These are phyloP conservation scores for Aldabrachelys gigantea DNA, from an alignment of 2,113 vertebrate genomes.

Conservation along the genomic window DNA sequence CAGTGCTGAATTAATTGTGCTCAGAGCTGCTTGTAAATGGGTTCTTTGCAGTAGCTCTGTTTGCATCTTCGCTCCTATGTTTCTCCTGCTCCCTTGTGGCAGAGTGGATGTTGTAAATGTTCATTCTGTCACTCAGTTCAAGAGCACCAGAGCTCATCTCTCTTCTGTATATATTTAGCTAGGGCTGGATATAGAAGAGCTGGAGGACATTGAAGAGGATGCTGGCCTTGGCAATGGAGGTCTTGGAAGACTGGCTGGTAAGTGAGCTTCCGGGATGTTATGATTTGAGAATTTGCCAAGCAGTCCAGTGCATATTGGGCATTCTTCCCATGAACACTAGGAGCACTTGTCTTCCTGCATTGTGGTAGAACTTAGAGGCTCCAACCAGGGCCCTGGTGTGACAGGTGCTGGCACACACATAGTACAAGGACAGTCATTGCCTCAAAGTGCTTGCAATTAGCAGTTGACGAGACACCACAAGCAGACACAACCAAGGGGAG, in stretches of 20 bases:
- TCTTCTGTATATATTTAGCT: conserved; percentile 75
- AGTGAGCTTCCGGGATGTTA: background rate
- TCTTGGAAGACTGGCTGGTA: conserved; percentile 94
- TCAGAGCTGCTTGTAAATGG: background rate
- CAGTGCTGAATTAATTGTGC: background rate
- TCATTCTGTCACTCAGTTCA: background rate
- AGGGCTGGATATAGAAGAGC: conserved; percentile 96
- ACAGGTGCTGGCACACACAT: background rate
- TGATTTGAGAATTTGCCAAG: background rate
- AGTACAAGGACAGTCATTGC: background rate
- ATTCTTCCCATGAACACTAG: background rate
- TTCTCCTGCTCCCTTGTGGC: background rate
- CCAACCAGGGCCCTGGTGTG: background rate
- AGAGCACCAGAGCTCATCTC: background rate
- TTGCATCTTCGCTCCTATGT: background rate
- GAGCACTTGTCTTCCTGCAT: background rate
- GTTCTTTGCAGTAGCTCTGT: background rate
- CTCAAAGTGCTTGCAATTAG: background rate
- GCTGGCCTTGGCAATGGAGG: conserved; percentile 97
- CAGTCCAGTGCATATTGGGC: too few relatives aligned
- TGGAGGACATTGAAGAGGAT: conserved; percentile 97
- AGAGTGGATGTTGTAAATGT: background rate
- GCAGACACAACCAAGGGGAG: background rate
- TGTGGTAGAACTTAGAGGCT: too few relatives aligned
- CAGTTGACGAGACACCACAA: background rate